Base-by-base conservation (phyloP, 1,140 invertebrate species). In the Meloidogyne exigua region DNA sequence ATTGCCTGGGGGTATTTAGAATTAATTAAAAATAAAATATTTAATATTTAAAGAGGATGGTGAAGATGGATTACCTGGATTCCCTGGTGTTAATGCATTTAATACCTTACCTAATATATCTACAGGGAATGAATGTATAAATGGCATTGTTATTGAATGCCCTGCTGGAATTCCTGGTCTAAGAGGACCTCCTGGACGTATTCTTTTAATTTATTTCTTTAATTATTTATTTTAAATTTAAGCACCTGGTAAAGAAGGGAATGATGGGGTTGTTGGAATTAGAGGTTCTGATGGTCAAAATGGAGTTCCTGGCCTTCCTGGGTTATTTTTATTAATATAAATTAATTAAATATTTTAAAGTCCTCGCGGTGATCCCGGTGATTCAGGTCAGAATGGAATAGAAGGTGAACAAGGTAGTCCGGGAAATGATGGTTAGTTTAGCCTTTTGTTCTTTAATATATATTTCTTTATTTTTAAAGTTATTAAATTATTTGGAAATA, bases 311-410 rank as follows among this genome's bases (percentile, higher is more conserved):
- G 66, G 66, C 0, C 15, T 13, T 10, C 15, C 66, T 32, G 66
- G 66, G 26, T 39, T 18, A 32, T 26, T 39, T 32, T 39, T 68
- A 21, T 36, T 28, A 18, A 32, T 25, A 36, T 26, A 2, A 12
- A 28, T 36, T 36, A 66, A 23, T 18, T 25, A 25, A 5, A 25
- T 66, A n/a, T 13, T 26, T 25, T 25, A 25, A 32, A 66, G 64
- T 66, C 66, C 66, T n/a, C n/a, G n/a, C n/a, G n/a, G n/a, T n/a
- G n/a, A n/a, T 68, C 66, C 28, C 15, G 66, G 66, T n/a, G 66
- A 68, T n/a, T 9, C 36, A 18, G 66, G 66, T 11, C 23, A 32
- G 15, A 26, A 36, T 36, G 66, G 66, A 1, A 13, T 68, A 39
- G 66, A 68, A 68, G 66, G 66, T 10, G 66, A 68, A 39, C 26